phyloP scores from a whole-genome alignment of 2,113 vertebrate species.

The Pseudorhombus dupliciocellatus region DNA sequence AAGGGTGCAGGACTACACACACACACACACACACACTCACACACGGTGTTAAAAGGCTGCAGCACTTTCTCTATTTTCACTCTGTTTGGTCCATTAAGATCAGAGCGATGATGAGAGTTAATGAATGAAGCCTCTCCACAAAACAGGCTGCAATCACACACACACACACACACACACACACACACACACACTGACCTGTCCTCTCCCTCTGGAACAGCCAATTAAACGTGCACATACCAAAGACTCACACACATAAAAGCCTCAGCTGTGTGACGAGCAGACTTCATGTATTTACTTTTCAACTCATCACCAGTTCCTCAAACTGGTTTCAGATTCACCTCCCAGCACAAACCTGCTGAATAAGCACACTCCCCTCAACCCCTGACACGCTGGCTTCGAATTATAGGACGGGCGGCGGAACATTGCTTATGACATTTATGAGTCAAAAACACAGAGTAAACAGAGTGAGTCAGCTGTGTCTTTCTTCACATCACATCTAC shows the following conservation, averaged over 20 bases:
- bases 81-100: conserved; percentile 78
- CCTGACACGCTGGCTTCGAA: conserved; percentile 14
- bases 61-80: conserved; percentile 78
- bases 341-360: background rate
- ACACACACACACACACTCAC: conserved; percentile 8
- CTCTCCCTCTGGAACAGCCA: background rate
- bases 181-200: background rate
- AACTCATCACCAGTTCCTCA: no score
- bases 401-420: conserved; percentile 42
- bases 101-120: conserved; percentile 77
- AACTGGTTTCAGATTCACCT: no score
- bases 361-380: background rate
- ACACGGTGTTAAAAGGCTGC: conserved; percentile 66
- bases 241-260: background rate
- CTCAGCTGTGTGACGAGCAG: background rate
- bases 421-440: conserved; percentile 80
- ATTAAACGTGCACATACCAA: background rate
- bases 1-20: background rate
- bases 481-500: no score
- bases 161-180: conserved; percentile 10
- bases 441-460: conserved; percentile 71
- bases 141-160: conserved; percentile 70
- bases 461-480: conserved; percentile 77
- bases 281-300: no score
- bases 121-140: conserved; percentile 74